A percentile compares a stretch with the other conserved stretches of the same genome.
Evolutionary conservation across 2,888 invertebrate genomes (phyloP).

Genomic region (Beris chalybata): DNA sequence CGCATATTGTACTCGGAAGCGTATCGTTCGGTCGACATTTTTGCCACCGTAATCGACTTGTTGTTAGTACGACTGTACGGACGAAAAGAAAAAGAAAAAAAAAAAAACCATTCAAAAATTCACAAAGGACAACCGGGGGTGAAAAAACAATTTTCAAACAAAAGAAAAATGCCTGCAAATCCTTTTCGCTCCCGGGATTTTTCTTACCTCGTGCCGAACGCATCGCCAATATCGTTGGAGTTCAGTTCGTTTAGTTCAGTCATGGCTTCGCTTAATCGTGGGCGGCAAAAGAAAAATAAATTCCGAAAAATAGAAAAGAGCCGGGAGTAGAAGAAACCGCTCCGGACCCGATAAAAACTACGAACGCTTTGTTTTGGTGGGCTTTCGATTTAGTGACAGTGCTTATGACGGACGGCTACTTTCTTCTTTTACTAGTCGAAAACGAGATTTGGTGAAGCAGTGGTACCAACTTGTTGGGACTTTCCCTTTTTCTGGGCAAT

Average conservation of each 20-base stretch:
- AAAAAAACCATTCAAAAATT: not conserved
- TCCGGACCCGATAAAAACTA: too few relatives aligned
- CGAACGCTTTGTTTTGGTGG: too few relatives aligned
- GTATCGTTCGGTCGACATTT: conserved; percentile 69
- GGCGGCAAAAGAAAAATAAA: too few relatives aligned
- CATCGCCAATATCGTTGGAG: conserved; percentile 47
- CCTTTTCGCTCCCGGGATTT: not conserved
- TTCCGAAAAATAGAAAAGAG: too few relatives aligned
- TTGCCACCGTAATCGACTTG: conserved; percentile 50
- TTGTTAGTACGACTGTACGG: conserved; percentile 12
- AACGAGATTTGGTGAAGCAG: too few relatives aligned
- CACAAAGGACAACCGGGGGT: not conserved
- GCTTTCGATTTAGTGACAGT: too few relatives aligned
- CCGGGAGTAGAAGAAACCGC: too few relatives aligned
- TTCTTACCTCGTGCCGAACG: conserved; percentile 45
- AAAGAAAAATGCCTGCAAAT: not conserved
- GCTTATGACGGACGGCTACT: too few relatives aligned
- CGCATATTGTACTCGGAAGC: conserved; percentile 85
- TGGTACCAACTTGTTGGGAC: too few relatives aligned
- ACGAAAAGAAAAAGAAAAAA: conserved; percentile 1
- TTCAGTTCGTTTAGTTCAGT: conserved; percentile 32
- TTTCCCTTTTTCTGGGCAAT: too few relatives aligned
- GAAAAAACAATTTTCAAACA: not conserved
- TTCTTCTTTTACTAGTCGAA: too few relatives aligned
- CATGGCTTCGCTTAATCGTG: not conserved